Conservation (phyloP, 2,797 vertebrate species). For the Pelochelys cantorii region DNA sequence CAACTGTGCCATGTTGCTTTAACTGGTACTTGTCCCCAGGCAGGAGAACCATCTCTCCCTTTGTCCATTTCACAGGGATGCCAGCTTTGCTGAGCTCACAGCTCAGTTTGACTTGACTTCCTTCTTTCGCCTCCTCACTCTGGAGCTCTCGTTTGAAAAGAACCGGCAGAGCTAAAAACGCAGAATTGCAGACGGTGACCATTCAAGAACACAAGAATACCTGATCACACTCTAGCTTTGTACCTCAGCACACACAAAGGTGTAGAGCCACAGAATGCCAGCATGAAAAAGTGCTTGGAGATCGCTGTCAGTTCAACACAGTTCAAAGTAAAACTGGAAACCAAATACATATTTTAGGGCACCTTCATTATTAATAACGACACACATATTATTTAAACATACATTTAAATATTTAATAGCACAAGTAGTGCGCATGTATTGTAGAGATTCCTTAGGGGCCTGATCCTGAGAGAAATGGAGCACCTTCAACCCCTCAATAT, state of each 20-base stretch:
- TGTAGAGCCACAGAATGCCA: background rate
- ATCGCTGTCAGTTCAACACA: background rate
- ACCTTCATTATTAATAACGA: background rate
- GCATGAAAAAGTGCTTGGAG: background rate
- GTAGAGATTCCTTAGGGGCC: no score
- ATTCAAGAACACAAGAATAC: background rate
- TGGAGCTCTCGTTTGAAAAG: constrained; percentile 74
- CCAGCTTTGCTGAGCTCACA: constrained; percentile 78
- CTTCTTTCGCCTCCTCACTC: constrained; percentile 73
- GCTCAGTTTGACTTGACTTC: constrained; percentile 70
- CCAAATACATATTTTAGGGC: background rate
- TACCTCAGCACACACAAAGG: background rate
- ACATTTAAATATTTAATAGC: background rate
- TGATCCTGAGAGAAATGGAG: no score
- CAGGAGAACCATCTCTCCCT: constrained; percentile 58
- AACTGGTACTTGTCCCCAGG: constrained; percentile 73
- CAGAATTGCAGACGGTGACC: background rate
- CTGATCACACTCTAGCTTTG: fast-evolving
- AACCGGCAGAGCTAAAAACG: constrained; percentile 63
- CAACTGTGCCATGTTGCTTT: constrained; percentile 64
- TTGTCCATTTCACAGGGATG: constrained; percentile 73
- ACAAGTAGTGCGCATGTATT: no score
- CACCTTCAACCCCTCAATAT: background rate
- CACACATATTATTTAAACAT: background rate
- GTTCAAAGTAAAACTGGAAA: background rate